Evolutionary conservation across 1,140 invertebrate genomes (phyloP).

Genomic region (Heliconius hermathena): DNA sequence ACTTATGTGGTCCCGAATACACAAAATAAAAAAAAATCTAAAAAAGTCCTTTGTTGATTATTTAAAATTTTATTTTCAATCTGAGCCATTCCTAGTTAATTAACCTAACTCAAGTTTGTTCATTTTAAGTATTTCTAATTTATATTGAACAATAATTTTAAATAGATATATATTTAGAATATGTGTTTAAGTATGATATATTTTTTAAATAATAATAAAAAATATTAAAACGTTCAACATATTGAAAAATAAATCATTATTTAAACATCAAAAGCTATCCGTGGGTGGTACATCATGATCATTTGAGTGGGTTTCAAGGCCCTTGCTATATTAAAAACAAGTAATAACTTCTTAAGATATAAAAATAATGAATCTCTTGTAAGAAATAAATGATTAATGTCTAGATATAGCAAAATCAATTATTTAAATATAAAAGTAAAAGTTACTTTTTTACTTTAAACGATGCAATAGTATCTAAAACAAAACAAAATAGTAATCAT

Average conservation of each 20-base stretch:
- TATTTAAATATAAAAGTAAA: not conserved
- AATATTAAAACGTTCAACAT: not conserved
- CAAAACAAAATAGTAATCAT: not conserved
- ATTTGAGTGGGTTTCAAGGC: conserved; percentile 17
- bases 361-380: not conserved
- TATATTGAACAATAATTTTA: not conserved
- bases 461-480: not conserved
- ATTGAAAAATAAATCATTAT: conserved; percentile 15
- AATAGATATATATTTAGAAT: not conserved
- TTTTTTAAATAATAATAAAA: not conserved
- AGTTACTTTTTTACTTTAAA: not conserved
- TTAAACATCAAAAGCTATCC: conserved; percentile 14
- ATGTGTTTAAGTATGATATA: not conserved
- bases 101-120: no score
- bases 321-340: not conserved
- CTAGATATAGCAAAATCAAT: not conserved
- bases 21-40: not conserved
- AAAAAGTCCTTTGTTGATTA: not conserved
- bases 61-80: not conserved
- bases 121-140: not conserved
- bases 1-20: conserved; percentile 35
- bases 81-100: not conserved
- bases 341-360: not conserved
- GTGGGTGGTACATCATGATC: conserved; percentile 23
- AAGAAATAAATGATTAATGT: not conserved